A percentile compares a stretch with the other conserved stretches of the same genome.
Conservation (phyloP, 2,797 vertebrate genomes). For the Syngnathus acus region DNA sequence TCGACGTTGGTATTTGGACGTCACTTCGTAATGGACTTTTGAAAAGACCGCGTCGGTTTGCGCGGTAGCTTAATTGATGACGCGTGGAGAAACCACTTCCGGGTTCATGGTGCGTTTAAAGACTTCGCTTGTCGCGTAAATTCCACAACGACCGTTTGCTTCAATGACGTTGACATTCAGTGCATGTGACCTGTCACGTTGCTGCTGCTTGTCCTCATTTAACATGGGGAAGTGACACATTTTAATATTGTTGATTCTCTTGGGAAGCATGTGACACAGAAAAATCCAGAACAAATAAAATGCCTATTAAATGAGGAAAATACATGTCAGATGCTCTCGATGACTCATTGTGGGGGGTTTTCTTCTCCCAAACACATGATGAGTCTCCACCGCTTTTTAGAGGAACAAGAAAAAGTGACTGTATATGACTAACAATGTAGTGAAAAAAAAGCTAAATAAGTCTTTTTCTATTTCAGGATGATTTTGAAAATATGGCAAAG, state of each 20-base stretch:
- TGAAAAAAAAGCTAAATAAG: neutral
- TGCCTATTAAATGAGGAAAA: conserved; percentile 16
- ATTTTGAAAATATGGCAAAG: conserved; percentile 62
- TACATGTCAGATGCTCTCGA: conserved; percentile 23
- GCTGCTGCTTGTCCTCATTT: neutral
- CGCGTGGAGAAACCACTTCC: neutral
- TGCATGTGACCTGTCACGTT: conserved; percentile 1
- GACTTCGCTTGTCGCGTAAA: neutral
- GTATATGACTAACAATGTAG: neutral
- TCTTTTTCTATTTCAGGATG: conserved; percentile 63
- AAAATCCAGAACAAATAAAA: neutral
- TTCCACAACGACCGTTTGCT: neutral
- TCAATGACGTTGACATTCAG: neutral
- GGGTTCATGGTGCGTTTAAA: neutral
- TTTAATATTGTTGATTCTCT: neutral
- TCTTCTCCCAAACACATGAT: conserved; percentile 16
- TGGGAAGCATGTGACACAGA: conserved; percentile 19
- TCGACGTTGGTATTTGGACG: neutral
- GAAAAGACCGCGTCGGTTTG: too few relatives aligned
- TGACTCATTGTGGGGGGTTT: conserved; percentile 41
- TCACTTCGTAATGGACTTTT: neutral
- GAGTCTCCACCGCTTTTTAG: neutral
- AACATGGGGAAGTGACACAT: neutral
- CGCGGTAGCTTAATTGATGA: too few relatives aligned
- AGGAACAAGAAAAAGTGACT: neutral